Base-by-base conservation (phyloP, 2,797 vertebrate species). In the Chaenodraco wilsoni region DNA sequence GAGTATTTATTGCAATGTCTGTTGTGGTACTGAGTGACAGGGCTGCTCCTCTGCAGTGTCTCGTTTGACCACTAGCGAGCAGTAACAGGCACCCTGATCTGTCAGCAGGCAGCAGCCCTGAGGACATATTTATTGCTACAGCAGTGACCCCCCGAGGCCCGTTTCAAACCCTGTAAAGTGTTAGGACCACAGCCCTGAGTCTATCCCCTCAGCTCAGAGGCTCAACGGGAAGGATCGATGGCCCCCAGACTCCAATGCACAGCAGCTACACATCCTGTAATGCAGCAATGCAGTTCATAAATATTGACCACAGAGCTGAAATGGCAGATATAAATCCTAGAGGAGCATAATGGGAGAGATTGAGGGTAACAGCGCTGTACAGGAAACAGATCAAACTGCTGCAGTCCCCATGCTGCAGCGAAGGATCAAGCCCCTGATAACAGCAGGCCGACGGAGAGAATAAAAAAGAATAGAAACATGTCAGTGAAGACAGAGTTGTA, bases 201-300 rank as follows among this genome's bases (percentile, higher is more conserved):
- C 69, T 61, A 59, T 81, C 76, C 57, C 52, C 72, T 37, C 23
- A 64, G 44, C 61, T 68, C 50, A 73, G 58, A 0, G 40, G 59
- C 70, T 78, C 79, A 56, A 63, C 27, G 7, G 52, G 63, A 67
- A 81, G 70, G 80, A 90, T 88, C 66, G 41, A 91, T 91, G 66
- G 8, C 63, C 58, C 50, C 48, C 70, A 52, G 64, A 78, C 69
- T 87, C 69, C 44, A 69, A 71, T 64, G 61, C 81, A 69, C 48
- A 1, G 76, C 84, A 91, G 79, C 81, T 83, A 79, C 88, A 87
- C 70, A 72, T 79, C 86, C 86, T 76, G 69, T 87, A 87, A 82
- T 85, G 87, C 84, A 85, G 87, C 86, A 80, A 89, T 82, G 85
- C 79, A 87, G 84, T 92, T 90, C 88, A 93, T 93, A 91, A 93